Percentiles rank a stretch among this genome's conserved stretches.
phyloP scores from a whole-genome alignment of 2,113 vertebrate species.

The Lagopus muta region DNA sequence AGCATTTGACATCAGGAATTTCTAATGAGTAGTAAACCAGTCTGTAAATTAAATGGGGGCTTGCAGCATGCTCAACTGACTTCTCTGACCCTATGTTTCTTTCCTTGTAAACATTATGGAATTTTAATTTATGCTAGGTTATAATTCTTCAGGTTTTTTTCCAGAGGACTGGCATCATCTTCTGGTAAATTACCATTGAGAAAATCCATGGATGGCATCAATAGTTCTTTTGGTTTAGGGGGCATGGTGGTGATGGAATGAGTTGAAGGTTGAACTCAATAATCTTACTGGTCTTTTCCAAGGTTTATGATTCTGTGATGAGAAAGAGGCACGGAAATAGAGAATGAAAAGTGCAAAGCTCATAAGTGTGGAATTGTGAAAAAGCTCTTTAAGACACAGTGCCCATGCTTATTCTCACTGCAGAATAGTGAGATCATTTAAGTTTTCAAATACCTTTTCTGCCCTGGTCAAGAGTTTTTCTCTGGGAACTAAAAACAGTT shows the following conservation, averaged over 20 bases:
- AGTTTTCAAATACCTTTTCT: not conserved
- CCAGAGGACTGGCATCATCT: not conserved
- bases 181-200: not conserved
- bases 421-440: not conserved
- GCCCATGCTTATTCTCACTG: not conserved
- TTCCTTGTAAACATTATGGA: not conserved
- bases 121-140: not conserved
- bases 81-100: not conserved
- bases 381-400: not conserved
- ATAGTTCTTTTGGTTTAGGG: not conserved
- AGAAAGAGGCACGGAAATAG: too few species aligned
- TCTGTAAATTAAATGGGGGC: not conserved
- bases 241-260: too few species aligned
- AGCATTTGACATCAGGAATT: not conserved
- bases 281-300: too few species aligned
- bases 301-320: too few species aligned
- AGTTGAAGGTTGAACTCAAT: too few species aligned
- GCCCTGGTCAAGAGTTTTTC: not conserved
- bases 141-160: not conserved
- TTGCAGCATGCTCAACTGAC: not conserved
- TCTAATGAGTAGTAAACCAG: not conserved
- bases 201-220: not conserved
- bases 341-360: too few species aligned
- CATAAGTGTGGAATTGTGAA: too few species aligned
- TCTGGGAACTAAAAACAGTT: not conserved